Percentiles rank a stretch among this genome's conserved stretches.
phyloP scores from a whole-genome alignment of 2,888 invertebrate species.

The Polietes domitor region DNA sequence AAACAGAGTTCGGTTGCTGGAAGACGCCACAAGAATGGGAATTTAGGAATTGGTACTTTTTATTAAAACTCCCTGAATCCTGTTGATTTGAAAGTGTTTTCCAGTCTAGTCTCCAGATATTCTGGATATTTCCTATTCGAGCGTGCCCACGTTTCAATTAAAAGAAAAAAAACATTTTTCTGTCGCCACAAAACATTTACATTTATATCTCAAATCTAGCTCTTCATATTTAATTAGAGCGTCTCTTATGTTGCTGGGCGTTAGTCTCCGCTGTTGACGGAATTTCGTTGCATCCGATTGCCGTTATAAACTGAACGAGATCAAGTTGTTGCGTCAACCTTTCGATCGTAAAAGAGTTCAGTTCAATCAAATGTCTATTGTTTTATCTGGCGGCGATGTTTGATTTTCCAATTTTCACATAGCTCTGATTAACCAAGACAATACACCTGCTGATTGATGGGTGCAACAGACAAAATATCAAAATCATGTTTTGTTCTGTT shows the following conservation, averaged over 20 bases:
- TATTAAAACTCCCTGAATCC: constrained; percentile 41
- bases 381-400: constrained; percentile 41
- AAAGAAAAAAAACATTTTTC: too few relatives aligned
- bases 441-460: constrained; percentile 66
- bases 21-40: constrained; percentile 44
- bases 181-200: too few relatives aligned
- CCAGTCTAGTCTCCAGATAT: too few relatives aligned
- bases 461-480: constrained; percentile 31
- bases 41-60: constrained; percentile 12
- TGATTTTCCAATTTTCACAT: constrained; percentile 61
- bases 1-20: not conserved
- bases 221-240: too few relatives aligned
- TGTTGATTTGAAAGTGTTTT: constrained; percentile 38
- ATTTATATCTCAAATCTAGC: too few relatives aligned
- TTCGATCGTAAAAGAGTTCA: constrained; percentile 4
- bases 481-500: constrained; percentile 28
- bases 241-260: too few relatives aligned
- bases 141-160: too few relatives aligned
- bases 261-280: too few relatives aligned
- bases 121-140: too few relatives aligned
- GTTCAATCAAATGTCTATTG: constrained; percentile 45
- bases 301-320: not conserved
- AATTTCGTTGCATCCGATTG: not conserved
- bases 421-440: constrained; percentile 62
- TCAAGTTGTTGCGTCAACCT: not conserved